A percentile compares a stretch with the other conserved stretches of the same genome.
Evolutionary conservation across 2,888 invertebrate genomes (phyloP).

Genomic region (Drosophila rellima): DNA sequence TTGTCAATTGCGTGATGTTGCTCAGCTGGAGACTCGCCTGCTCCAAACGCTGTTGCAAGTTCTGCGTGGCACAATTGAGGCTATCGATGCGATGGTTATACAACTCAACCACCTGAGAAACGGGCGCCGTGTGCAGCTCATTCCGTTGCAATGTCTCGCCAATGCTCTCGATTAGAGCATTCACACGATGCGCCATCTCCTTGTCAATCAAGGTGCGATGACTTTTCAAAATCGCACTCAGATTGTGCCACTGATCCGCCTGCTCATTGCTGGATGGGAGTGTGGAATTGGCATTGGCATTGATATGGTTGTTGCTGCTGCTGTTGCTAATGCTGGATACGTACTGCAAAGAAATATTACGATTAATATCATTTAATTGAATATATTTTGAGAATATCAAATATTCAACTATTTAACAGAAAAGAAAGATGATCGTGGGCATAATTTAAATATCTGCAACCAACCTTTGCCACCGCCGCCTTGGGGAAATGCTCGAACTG

Average conservation of each 20-base stretch:
- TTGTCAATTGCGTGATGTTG: conserved; percentile 79
- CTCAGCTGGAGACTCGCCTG: conserved; percentile 82
- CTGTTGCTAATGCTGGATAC: conserved; percentile 63
- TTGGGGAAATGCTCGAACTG: conserved; percentile 83
- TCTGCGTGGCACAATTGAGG: conserved; percentile 69
- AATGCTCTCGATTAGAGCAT: conserved; percentile 78
- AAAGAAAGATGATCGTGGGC: too few species aligned
- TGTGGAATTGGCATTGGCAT: neutral
- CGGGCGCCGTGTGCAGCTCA: conserved; percentile 82
- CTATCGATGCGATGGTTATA: conserved; percentile 84
- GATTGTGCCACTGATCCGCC: conserved; percentile 82
- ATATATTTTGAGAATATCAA: too few species aligned
- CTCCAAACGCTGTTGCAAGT: conserved; percentile 80
- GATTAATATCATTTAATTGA: neutral
- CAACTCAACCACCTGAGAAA: conserved; percentile 84
- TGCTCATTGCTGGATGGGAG: conserved; percentile 32
- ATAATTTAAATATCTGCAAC: neutral
- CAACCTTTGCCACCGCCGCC: conserved; percentile 81
- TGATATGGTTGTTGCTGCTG: conserved; percentile 41
- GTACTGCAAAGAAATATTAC: conserved; percentile 49
- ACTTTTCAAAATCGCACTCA: conserved; percentile 81
- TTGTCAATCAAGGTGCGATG: conserved; percentile 82
- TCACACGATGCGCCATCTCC: conserved; percentile 81
- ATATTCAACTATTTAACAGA: too few species aligned
- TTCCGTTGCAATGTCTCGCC: conserved; percentile 76